Evolutionary conservation across 2,113 vertebrate genomes (phyloP).

Genomic region (Phyllostomus discolor): DNA sequence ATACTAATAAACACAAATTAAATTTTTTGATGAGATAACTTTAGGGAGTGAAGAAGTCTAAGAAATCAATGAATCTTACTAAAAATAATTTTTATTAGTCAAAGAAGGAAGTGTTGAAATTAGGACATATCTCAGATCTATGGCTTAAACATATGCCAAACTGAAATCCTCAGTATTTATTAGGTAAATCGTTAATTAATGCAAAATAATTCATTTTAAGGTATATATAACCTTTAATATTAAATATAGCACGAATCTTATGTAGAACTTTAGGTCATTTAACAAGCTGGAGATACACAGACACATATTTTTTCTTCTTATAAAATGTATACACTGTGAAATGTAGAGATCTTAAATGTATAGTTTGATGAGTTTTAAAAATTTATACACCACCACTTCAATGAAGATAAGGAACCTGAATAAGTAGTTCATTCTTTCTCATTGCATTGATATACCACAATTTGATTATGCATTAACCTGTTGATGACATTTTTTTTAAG

Average conservation of each 20-base stretch:
- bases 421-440: not conserved
- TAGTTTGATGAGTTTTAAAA: not conserved
- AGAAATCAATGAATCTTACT: not conserved
- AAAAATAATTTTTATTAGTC: not conserved
- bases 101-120: not conserved
- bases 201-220: not conserved
- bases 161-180: not conserved
- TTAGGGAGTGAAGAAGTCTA: not conserved
- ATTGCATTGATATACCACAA: not conserved
- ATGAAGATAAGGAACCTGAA: not conserved
- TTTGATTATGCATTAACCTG: not conserved
- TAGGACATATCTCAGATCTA: not conserved
- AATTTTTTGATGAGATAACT: not conserved
- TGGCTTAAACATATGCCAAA: not conserved
- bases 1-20: not conserved
- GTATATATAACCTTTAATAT: not conserved
- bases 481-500: not conserved
- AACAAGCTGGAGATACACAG: not conserved
- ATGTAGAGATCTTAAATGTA: not conserved
- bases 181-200: not conserved
- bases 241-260: not conserved
- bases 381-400: not conserved
- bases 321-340: not conserved
- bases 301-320: not conserved
- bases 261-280: not conserved